Conservation (phyloP, 2,888 invertebrate genomes). For the Resseliella maxima region DNA sequence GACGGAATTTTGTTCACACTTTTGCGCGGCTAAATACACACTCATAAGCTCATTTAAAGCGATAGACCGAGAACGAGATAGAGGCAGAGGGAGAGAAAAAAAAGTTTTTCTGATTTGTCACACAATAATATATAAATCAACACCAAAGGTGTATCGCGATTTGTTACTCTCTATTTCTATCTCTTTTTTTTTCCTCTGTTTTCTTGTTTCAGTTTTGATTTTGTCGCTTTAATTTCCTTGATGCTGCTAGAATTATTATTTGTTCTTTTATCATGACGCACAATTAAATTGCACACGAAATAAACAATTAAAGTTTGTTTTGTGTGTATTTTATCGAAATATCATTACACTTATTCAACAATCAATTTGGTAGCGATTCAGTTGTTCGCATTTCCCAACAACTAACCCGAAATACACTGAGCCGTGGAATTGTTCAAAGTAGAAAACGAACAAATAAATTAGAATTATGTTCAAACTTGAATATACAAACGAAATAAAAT, state of each 20-base stretch:
- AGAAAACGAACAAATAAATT: too few species aligned
- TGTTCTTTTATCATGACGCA: conserved; percentile 30
- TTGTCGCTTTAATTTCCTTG: not conserved
- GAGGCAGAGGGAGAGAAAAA: too few species aligned
- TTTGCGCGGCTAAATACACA: not conserved
- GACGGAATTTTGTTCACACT: conserved; percentile 14
- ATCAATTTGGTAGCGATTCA: not conserved
- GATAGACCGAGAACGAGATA: too few species aligned
- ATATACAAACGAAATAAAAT: conserved; percentile 13
- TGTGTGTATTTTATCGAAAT: not conserved
- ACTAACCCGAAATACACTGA: not conserved
- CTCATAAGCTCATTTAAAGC: not conserved
- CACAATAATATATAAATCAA: conserved; percentile 2
- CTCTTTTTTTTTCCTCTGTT: not conserved
- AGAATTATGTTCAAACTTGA: not conserved
- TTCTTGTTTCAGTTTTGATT: not conserved
- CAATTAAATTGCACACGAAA: not conserved
- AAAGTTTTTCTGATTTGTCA: conserved; percentile 4
- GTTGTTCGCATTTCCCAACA: not conserved
- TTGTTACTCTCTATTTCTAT: not conserved
- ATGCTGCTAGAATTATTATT: conserved; percentile 7
- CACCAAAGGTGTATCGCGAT: not conserved
- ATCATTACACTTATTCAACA: not conserved
- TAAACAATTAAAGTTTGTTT: not conserved
- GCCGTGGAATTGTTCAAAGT: not conserved